Evolutionary conservation across 1,140 invertebrate genomes (phyloP), one percentile per base, ranked within the genome.

Genomic region (Magallana ariakensis): DNA sequence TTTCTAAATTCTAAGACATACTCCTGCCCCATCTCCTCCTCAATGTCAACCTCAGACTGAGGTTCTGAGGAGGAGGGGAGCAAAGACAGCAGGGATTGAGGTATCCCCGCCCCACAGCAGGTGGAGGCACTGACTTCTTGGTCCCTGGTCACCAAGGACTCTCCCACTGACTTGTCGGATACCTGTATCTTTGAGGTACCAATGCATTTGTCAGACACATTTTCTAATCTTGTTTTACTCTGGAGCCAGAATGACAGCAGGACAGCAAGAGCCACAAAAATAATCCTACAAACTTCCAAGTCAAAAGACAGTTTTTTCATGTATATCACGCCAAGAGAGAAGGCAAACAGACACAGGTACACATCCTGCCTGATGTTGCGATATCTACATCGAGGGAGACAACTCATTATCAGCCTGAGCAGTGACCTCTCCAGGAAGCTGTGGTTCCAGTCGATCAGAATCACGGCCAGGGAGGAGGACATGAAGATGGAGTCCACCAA

Each of bases 201-300:
- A 26, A 26, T 22, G 15, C 66, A 75, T 75, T 75, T 75, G 33
- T 75, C 66, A 33, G 66, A 75, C 22, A 75, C 66, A 75, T 75
- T 75, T 3, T 33, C 22, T 33, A 6, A 13, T 6, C 15, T 75
- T 75, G 22, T 13, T 33, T 75, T 75, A 75, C 66, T 75, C 26
- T 75, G 66, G 15, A 75, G 26, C 66, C 66, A 75, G 15, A 75
- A 75, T 10, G 66, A 75, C 8, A 70, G 19, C 8, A 33, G 9
- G 33, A 70, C 66, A 33, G 33, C 19, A 26, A 26, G 22, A 22
- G 22, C 62, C 22, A 22, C 19, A 5, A 26, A 5, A 70, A 22
- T 22, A 33, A n/a, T n/a, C n/a, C n/a, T n/a, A n/a, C n/a, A n/a
- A n/a, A n/a, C n/a, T n/a, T n/a, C n/a, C n/a, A n/a, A n/a, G n/a